phyloP scores from a whole-genome alignment of 2,888 invertebrate species.

The Xestia sexstrigata region DNA sequence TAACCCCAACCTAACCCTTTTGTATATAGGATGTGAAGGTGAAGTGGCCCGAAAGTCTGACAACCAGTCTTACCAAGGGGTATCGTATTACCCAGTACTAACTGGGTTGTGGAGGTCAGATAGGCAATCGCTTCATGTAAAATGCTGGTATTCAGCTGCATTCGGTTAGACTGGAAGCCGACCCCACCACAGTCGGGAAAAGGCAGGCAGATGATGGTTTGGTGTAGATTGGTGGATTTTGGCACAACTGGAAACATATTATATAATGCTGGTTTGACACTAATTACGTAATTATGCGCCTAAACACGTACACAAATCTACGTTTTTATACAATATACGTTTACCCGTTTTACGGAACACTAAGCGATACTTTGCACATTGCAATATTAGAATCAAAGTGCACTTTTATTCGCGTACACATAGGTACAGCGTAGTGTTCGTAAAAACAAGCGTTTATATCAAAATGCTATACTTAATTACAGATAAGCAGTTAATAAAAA shows the following conservation, averaged over 20 bases:
- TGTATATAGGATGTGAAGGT: no score
- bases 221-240: slow-evolving; percentile 8
- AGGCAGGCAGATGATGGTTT: background rate
- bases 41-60: no score
- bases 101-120: background rate
- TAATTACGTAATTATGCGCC: background rate
- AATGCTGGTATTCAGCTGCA: background rate
- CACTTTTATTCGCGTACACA: background rate
- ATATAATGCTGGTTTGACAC: background rate
- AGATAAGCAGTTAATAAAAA: slow-evolving; percentile 16
- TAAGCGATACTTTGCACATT: background rate
- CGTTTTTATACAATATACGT: slow-evolving; percentile 33
- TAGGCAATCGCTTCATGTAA: background rate
- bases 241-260: background rate
- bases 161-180: background rate
- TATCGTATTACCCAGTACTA: no score
- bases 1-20: no score
- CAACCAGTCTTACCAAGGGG: no score
- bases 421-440: background rate
- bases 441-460: slow-evolving; percentile 11
- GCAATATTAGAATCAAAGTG: background rate
- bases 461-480: slow-evolving; percentile 21
- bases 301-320: slow-evolving; percentile 45
- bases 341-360: background rate
- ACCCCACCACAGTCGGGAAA: background rate